phyloP scores from a whole-genome alignment of 1,140 invertebrate genomes.

The Rhyacophila brunnea region DNA sequence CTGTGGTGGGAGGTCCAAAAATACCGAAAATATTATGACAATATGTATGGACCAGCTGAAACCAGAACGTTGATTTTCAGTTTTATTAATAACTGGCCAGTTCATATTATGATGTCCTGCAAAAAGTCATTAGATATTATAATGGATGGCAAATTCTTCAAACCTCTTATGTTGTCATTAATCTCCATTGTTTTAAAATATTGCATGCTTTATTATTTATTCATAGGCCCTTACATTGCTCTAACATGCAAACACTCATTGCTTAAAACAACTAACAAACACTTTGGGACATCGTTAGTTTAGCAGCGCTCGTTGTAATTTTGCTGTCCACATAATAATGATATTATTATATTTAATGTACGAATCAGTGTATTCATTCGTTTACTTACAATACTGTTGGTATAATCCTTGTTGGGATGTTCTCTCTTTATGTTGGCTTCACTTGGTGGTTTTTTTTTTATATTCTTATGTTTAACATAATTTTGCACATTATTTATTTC shows the following conservation, averaged over 20 bases:
- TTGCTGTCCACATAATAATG: slow-evolving; percentile 1
- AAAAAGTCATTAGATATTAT: no score
- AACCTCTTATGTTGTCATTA: neutral
- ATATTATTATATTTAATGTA: slow-evolving; percentile 2
- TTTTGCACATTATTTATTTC: slow-evolving; percentile 27
- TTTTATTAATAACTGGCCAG: no score
- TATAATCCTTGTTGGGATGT: neutral
- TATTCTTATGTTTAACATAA: slow-evolving; percentile 12
- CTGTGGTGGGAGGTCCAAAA: no score
- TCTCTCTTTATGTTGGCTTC: slow-evolving; percentile 11
- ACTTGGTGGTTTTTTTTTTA: slow-evolving; percentile 25
- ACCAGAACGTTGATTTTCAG: no score
- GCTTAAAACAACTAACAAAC: slow-evolving; percentile 55
- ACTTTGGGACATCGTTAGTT: slow-evolving; percentile 22
- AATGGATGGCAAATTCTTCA: neutral
- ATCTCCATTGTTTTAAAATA: neutral
- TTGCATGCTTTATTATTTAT: slow-evolving; percentile 27
- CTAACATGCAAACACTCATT: slow-evolving; percentile 60
- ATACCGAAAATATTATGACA: no score
- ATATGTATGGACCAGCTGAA: no score
- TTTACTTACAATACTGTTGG: slow-evolving; percentile 1
- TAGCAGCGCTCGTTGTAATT: slow-evolving; percentile 21
- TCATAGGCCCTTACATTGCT: slow-evolving; percentile 38
- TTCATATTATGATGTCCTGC: no score
- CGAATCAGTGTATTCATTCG: neutral